Evolutionary conservation across 2,113 vertebrate species (phyloP).

Genomic region (Tenrec ecaudatus): DNA sequence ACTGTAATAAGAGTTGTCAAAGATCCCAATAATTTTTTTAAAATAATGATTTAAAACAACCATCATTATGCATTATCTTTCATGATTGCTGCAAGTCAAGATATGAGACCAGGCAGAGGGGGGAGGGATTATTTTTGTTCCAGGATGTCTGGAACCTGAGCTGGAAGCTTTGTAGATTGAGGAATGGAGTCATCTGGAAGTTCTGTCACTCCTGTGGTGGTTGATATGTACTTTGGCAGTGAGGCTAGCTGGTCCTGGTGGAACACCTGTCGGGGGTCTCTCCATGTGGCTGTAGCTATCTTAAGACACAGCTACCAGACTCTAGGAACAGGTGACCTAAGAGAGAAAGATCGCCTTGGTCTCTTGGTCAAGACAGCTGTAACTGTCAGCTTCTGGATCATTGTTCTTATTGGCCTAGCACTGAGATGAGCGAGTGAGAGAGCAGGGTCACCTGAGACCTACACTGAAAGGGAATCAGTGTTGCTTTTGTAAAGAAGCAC

Average conservation of each 20-base stretch:
- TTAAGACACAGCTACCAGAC: background rate
- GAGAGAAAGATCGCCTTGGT: background rate
- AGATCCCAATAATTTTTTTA: background rate
- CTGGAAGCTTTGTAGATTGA: background rate
- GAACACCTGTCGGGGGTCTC: background rate
- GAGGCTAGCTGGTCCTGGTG: background rate
- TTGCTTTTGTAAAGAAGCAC: no score
- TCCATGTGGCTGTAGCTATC: background rate
- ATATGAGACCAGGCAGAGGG: background rate
- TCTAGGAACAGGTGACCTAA: background rate
- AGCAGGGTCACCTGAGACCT: no score
- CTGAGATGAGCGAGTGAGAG: no score
- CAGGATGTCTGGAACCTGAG: background rate
- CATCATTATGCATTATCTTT: background rate
- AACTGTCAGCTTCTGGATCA: background rate
- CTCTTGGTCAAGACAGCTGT: background rate
- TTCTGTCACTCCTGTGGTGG: background rate
- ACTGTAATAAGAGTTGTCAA: no score
- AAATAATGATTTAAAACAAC: background rate
- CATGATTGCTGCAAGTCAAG: background rate
- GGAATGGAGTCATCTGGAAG: background rate
- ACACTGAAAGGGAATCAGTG: no score
- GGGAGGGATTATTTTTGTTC: background rate
- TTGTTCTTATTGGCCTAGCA: no score
- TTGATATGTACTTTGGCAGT: background rate